A percentile compares a stretch with the other conserved stretches of the same genome.
phyloP scores from a whole-genome alignment of 1,140 invertebrate genomes.

The Eupristina koningsbergeri region DNA sequence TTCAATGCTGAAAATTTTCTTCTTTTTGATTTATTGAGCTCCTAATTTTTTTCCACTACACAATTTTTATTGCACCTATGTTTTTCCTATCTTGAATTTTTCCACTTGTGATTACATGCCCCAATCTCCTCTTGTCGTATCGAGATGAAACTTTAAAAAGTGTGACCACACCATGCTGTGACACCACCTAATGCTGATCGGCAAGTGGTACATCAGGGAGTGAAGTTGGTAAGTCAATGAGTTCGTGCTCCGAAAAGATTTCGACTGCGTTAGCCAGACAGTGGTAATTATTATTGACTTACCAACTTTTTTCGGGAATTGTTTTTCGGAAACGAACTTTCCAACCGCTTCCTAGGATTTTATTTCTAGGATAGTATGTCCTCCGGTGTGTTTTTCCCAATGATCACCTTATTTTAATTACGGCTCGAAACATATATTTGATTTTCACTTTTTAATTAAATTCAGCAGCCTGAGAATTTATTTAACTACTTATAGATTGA shows the following conservation, averaged over 20 bases:
- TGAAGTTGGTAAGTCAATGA: neutral
- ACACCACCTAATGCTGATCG: too few relatives aligned
- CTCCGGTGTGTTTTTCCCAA: neutral
- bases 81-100: neutral
- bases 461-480: neutral
- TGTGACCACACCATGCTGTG: too few relatives aligned
- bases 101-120: neutral
- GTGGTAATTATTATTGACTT: conserved; percentile 34
- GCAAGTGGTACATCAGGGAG: neutral
- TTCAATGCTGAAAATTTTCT: too few relatives aligned
- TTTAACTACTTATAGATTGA: neutral
- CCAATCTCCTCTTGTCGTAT: neutral
- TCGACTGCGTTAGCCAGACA: neutral
- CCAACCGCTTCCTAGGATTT: neutral
- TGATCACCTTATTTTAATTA: neutral
- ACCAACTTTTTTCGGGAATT: neutral
- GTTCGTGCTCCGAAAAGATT: conserved; percentile 19
- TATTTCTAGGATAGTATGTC: neutral
- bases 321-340: neutral
- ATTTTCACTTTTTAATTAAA: neutral
- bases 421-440: neutral
- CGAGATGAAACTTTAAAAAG: conserved; percentile 21
- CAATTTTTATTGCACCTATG: too few relatives aligned
- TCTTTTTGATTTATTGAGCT: too few relatives aligned
- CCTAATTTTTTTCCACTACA: too few relatives aligned